Base-by-base conservation (phyloP, 64 coral and sea anemone genomes). In the Acropora tenuis region DNA sequence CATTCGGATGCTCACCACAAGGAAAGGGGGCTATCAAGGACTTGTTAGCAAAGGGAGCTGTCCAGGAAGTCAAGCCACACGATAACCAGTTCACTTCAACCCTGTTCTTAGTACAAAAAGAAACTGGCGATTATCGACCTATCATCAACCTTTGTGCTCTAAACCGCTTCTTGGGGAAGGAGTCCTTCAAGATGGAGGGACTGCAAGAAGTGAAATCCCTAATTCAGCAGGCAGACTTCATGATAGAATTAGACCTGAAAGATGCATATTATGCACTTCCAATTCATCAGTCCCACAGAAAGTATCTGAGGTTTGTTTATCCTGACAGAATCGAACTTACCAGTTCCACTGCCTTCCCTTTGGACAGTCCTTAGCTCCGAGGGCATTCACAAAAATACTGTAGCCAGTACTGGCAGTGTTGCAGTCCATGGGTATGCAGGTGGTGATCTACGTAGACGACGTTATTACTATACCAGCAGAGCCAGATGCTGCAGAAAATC, bases 201-300 rank as follows among this genome's bases (percentile, higher is more conserved):
- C 44, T 87, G 9, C 83, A 87, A 3, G 67, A 41, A 30, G 83
- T 60, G 41, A 55, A 42, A 9, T 88, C 86, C 49, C 89, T 90
- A 12, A 43, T 73, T n/a, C 77, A 41, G 41, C 10, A 53, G 41
- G 48, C 48, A 15, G 89, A 74, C 11, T 90, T 19, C 30, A 82
- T 86, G 73, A 76, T 78, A 49, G 78, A 92, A 86, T 19, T 86
- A 6, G 73, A 86, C 16, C 73, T 92, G 59, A 86, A 92, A 81
- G 81, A 86, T 76, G 74, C 82, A 4, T 78, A 78, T 58, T 92
- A 77, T 43, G 52, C 77, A 46, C 10, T 87, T 16, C 4, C 69
- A n/a, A 71, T 87, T 3, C 67, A 87, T 86, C 30, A 30, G 30
- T 30, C 30, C 30, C 30, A 30, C 30, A 30, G 30, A 30, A 30